These are phyloP conservation scores for Ptyas mucosa DNA, from an alignment of 2,113 vertebrate species.

Conservation along the genomic window DNA sequence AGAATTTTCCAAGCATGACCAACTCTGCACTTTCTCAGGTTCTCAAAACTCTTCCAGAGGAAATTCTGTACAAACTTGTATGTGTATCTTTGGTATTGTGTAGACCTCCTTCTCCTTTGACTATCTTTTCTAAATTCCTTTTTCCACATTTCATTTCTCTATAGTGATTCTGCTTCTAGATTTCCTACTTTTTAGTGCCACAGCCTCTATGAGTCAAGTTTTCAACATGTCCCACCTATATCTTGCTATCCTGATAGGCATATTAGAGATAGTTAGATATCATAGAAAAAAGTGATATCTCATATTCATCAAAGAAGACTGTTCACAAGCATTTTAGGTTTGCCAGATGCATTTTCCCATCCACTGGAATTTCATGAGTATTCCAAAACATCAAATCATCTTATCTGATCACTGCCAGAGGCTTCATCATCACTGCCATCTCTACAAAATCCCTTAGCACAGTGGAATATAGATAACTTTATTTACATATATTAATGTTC, in stretches of 20 bases:
- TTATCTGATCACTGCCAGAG: slow-evolving; percentile 16
- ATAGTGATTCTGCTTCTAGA: neutral
- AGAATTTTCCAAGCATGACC: neutral
- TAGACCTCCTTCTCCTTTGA: neutral
- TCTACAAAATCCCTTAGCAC: slow-evolving; percentile 20
- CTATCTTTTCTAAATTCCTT: neutral
- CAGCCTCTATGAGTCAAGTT: neutral
- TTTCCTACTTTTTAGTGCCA: neutral
- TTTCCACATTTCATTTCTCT: neutral
- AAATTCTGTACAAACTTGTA: neutral
- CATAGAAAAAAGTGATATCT: neutral
- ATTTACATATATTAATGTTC: slow-evolving; percentile 16
- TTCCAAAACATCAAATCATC: slow-evolving; percentile 14
- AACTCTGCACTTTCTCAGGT: neutral
- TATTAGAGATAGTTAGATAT: neutral
- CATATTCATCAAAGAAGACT: neutral
- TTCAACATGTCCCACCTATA: neutral
- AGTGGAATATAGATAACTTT: slow-evolving; percentile 18
- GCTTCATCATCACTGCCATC: slow-evolving; percentile 12
- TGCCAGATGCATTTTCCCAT: neutral
- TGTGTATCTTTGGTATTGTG: neutral
- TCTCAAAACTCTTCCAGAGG: neutral
- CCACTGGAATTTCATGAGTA: neutral
- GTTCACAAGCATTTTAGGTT: neutral
- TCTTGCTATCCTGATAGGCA: neutral